Base-by-base conservation (phyloP, 2,888 invertebrate genomes). In the Argyresthia goedartella region DNA sequence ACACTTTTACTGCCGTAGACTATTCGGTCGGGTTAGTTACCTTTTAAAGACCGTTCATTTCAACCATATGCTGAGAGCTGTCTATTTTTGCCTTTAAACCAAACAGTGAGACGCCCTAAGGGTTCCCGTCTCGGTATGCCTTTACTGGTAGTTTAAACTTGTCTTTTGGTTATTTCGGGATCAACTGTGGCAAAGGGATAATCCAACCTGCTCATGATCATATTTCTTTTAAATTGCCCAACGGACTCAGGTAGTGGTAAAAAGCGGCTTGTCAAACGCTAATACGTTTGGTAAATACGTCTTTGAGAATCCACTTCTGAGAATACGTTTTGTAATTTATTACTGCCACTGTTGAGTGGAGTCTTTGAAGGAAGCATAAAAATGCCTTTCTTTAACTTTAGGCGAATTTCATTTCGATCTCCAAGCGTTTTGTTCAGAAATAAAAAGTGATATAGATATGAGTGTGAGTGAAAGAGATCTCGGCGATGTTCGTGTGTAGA, bases 51-150 rank as follows among this genome's bases (percentile, higher is more conserved):
- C 53, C 50, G 42, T 56, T 51, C 57, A 57, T 56, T 57, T 50
- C 46, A 34, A 50, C 44, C 59, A 58, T 60, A 59, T 55, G 59
- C 56, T 64, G 76, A 78, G 80, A 73, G 77, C 59, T 25, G 60
- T 73, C 81, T 84, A 82, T 80, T 79, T 80, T 73, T 76, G 73
- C 35, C 59, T 64, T 65, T 62, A 67, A 77, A 67, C 70, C 67
- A 71, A 77, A 77, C 77, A 73, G 68, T 61, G 71, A 71, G 67
- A 66, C 67, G 69, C 69, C 65, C 69, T 74, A 76, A 75, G 73
- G 65, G 68, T 67, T 80, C 25, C 25, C 25, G 25, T 76, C 80
- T 73, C 65, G 69, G 74, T 76, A 75, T 59, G 60, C 63, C 57
- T 63, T 58, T 59, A 62, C 57, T 63, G 62, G 25, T 58, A 61